Evolutionary conservation across 2,113 vertebrate genomes (phyloP), one percentile per base, ranked within the genome.

Genomic region (Lates calcarifer): DNA sequence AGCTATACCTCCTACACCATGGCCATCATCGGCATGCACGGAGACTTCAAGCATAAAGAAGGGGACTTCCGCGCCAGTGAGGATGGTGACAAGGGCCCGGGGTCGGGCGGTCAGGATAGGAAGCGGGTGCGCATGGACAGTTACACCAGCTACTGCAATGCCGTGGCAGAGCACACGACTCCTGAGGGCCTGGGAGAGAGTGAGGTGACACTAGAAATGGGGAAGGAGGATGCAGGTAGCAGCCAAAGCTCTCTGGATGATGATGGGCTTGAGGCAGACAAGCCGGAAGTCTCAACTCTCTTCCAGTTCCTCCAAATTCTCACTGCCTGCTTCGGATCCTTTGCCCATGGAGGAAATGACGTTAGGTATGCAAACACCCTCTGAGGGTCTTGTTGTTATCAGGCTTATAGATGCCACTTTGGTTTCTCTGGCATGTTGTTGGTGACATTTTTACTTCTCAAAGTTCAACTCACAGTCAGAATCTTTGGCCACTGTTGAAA

Each of bases 1-100:
- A 99, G 98, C 93, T 99, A 99, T 76, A 99, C 98, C 2, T 98
- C 98, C 17, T 99, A 99, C 87, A 99, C 98, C 51, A 99, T 99
- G 98, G 97, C 98, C 14, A 99, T 99, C 87, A 99, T 98, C 0
- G 98, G 98, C 84, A 96, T 99, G 96, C 97, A 97, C 0, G 92
- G 96, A 55, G 97, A 98, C 79, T 95, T 94, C 85, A 92, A 95
- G 0, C 84, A 93, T 81, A 95, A 77, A 64, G 98, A 99, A 0
- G 90, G 88, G 0, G 97, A 97, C 5, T 85, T 89, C 61, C 93
- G 87, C 1, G 84, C 91, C 3, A 41, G 60, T 0, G 93, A 91
- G 22, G 91, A 93, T 0, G 75, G 79, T 0, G 92, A 93, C 14
- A 92, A 92, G 57, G 90, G 49, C 24, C 64, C 87, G 9, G 92